Percentiles rank a stretch among this genome's conserved stretches.
These are phyloP conservation scores for Cetonia aurata DNA, from an alignment of 2,888 invertebrate species.

Conservation along the genomic window DNA sequence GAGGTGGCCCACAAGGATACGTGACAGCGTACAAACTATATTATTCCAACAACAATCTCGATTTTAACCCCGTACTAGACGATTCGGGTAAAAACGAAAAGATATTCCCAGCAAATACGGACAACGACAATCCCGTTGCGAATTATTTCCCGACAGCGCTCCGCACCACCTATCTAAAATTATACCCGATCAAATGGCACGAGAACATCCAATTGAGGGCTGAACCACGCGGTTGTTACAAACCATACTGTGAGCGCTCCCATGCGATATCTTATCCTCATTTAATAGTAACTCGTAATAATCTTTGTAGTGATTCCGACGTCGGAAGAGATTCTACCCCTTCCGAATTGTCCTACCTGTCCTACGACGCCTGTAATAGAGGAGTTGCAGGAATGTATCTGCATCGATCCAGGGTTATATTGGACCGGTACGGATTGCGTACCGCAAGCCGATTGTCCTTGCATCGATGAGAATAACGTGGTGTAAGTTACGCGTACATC, in stretches of 20 bases:
- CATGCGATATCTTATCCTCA: background rate
- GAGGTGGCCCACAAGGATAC: conserved; percentile 80
- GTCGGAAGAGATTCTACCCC: conserved; percentile 12
- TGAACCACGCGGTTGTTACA: conserved; percentile 84
- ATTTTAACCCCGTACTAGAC: conserved; percentile 79
- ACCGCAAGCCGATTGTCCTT: conserved; percentile 80
- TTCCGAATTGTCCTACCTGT: conserved; percentile 69
- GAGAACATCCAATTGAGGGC: conserved; percentile 79
- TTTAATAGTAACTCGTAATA: background rate
- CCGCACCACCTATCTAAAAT: conserved; percentile 77
- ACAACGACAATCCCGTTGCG: conserved; percentile 71
- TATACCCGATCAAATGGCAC: conserved; percentile 81
- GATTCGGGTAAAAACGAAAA: conserved; percentile 67
- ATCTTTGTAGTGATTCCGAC: background rate
- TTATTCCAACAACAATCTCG: conserved; percentile 79
- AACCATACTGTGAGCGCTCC: conserved; percentile 75
- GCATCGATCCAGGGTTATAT: conserved; percentile 68
- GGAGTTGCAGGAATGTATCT: conserved; percentile 68
- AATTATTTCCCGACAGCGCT: conserved; percentile 82
- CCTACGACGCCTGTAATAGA: conserved; percentile 66
- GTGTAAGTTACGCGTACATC: conserved; percentile 63
- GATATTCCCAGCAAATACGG: conserved; percentile 81
- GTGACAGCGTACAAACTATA: conserved; percentile 80
- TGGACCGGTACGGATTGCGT: conserved; percentile 85
- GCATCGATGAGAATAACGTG: conserved; percentile 78